These are phyloP conservation scores for Luscinia megarhynchos DNA, from an alignment of 2,797 vertebrate species.

Conservation along the genomic window DNA sequence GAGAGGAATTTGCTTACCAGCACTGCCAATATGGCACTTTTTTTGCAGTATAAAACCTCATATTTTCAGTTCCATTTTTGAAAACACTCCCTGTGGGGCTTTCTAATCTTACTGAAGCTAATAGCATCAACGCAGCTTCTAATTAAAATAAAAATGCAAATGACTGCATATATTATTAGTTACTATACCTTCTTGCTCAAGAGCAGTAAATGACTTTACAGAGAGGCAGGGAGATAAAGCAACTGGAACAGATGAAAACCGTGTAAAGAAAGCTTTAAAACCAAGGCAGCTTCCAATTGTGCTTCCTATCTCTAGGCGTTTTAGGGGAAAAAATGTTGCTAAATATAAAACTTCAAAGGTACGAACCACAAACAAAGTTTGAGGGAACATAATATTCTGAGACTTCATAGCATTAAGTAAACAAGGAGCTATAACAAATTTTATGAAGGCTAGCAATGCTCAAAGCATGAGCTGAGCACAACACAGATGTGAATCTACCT, in stretches of 20 bases:
- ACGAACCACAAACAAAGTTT: neutral
- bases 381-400: neutral
- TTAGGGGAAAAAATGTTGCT: neutral
- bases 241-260: conserved; percentile 12
- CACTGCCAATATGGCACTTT: neutral
- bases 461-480: neutral
- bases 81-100: neutral
- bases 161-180: neutral
- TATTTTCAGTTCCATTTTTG: conserved; percentile 30
- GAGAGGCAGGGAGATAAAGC: conserved; percentile 3
- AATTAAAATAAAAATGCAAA: conserved; percentile 58
- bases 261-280: neutral
- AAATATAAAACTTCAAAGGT: neutral
- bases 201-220: conserved; percentile 21
- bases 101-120: conserved; percentile 23
- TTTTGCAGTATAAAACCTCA: neutral
- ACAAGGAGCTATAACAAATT: neutral
- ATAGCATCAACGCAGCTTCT: neutral
- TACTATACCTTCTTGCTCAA: neutral
- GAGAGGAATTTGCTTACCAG: neutral
- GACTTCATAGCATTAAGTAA: neutral
- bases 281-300: neutral
- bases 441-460: neutral
- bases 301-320: neutral
- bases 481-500: neutral